Conservation (phyloP, 1,140 invertebrate species). For the Nebria ingens region DNA sequence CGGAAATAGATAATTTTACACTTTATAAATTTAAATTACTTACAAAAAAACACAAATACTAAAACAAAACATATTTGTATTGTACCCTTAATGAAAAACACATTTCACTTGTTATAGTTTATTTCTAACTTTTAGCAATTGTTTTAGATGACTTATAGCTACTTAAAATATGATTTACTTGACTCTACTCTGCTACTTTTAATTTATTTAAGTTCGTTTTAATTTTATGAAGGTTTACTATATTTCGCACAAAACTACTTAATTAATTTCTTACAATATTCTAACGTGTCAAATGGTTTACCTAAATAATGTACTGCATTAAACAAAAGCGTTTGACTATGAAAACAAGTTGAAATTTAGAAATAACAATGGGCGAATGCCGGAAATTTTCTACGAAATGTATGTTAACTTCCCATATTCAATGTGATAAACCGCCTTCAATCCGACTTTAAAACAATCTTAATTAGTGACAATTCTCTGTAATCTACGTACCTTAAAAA, state of each 20-base stretch:
- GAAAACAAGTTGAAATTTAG: too few species aligned
- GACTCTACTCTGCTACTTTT: too few species aligned
- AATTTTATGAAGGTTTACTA: too few species aligned
- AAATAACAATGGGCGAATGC: too few species aligned
- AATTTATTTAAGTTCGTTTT: too few species aligned
- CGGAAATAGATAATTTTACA: constrained; percentile 39
- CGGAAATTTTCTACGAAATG: background rate
- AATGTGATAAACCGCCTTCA: constrained; percentile 9
- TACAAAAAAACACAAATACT: background rate
- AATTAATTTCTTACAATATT: too few species aligned
- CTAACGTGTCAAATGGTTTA: too few species aligned
- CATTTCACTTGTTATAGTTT: background rate
- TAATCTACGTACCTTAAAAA: constrained; percentile 5
- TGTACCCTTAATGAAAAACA: background rate
- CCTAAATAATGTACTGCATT: too few species aligned
- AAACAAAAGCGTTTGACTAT: too few species aligned
- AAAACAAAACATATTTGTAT: background rate
- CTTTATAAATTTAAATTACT: background rate
- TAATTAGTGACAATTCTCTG: background rate
- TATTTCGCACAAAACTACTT: too few species aligned
- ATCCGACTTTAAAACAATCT: constrained; percentile 9
- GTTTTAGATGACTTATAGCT: background rate
- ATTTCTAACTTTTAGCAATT: background rate
- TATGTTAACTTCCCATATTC: constrained; percentile 3
- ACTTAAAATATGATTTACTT: too few species aligned